Base-by-base conservation (phyloP, 2,888 invertebrate species). In the Acrocyrtus sp. region DNA sequence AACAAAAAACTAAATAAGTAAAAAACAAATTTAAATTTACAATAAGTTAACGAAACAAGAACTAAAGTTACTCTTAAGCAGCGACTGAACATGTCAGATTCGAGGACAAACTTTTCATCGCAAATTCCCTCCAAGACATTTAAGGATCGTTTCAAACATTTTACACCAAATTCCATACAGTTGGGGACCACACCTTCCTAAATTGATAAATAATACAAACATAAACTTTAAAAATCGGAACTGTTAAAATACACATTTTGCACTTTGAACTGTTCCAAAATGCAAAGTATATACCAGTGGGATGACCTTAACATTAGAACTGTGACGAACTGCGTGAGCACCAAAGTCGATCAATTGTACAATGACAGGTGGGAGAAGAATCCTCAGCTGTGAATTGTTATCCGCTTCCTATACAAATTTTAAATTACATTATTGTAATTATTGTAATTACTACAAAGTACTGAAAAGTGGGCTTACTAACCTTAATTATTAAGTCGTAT, bases 131-230 rank as follows among this genome's bases (percentile, higher is more conserved):
- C 67, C 10, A 80, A 47, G 22, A 76, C 72, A 22, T 22, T 29
- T n/a, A 80, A 76, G 6, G 80, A 72, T 6, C 72, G 68, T 53
- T 76, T 78, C 8, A 80, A 75, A 68, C 79, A 79, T 69, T 79
- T 79, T 19, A 80, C 74, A n/a, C 80, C 80, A 74, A 80, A 80
- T 47, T 80, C 80, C 78, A 79, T 78, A 45, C 79, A 80, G 54
- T 75, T 76, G n/a, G 80, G 80, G 26, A 80, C 74, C 8, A 80
- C 79, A 8, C 80, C 80, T 72, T 80, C 80, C 74, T 78, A 65
- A n/a, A n/a, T n/a, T n/a, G n/a, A n/a, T n/a, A n/a, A n/a, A n/a
- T n/a, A n/a, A 15, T 15, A 8, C 15, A 15, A 17, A 17, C 12
- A 17, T 48, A 19, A 8, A 48, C 15, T 34, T 34, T 34, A 34